Evolutionary conservation across 2,797 vertebrate genomes (phyloP), one percentile per base, ranked within the genome.

Genomic region (Eupleurogrammus muticus): DNA sequence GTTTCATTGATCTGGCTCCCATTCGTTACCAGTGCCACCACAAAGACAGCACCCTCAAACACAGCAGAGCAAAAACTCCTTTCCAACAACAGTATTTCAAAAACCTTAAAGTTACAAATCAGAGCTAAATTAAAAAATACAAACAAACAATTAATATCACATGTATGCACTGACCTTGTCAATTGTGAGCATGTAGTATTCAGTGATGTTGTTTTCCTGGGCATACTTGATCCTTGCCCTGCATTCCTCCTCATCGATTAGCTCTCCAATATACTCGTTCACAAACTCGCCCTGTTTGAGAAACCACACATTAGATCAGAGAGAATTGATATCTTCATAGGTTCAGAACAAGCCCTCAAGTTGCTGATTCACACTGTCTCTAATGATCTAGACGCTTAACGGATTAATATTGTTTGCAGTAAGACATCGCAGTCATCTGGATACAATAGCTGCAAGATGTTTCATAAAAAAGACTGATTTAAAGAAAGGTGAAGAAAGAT

Each of bases 171-270:
- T 5, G 70, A 98, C 98, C 97, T 99, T 99, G 90, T 98, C 96
- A 36, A 99, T 98, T 36, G 98, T 99, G 69, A 99, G 97, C 98
- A 99, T 99, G 91, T 99, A 99, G 91, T 99, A 99, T 86, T 98
- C 94, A 0, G 93, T 96, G 89, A 99, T 97, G 90, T 99, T 97
- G 23, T 99, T 98, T 78, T 99, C 98, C 9, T 99, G 98, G 3
- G 97, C 97, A 1, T 93, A 92, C 76, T 92, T 95, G 90, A 99
- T 99, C 69, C 98, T 92, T 10, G 96, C 96, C 91, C 95, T 93
- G 80, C 98, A 99, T 66, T 99, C 98, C 87, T 99, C 97, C 84
- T 99, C 97, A 35, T 99, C 98, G 1, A 99, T 96, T 83, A 99
- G 92, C 90, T 99, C 98, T 0, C 98, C 98, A 0, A 99, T 95